Percentiles rank a stretch among this genome's conserved stretches.
phyloP scores from a whole-genome alignment of 2,888 invertebrate genomes.

The Gandaritis pyraliata region DNA sequence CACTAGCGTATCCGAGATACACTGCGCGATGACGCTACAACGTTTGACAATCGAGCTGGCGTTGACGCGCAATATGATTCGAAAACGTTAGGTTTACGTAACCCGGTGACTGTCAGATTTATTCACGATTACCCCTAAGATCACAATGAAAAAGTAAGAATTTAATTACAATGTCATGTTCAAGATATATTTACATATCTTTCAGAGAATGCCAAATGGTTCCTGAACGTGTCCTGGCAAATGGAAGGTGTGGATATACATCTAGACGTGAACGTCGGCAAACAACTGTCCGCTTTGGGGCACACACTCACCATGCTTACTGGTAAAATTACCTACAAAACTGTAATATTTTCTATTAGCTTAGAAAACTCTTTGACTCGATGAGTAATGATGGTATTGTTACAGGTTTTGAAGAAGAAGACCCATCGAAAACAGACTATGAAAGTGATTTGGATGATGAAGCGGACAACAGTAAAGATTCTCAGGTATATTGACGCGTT shows the following conservation, averaged over 20 bases:
- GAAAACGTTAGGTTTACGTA: too few species aligned
- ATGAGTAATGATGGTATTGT: not conserved
- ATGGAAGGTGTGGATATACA: conserved; percentile 99
- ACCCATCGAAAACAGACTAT: conserved; percentile 87
- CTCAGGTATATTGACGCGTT: conserved; percentile 63
- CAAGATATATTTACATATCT: not conserved
- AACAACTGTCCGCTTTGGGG: conserved; percentile 96
- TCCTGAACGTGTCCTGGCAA: conserved; percentile 98
- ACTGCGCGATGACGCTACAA: too few species aligned
- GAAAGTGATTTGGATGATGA: conserved; percentile 92
- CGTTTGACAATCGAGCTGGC: too few species aligned
- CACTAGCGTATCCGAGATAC: too few species aligned
- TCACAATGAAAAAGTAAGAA: too few species aligned
- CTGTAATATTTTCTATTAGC: not conserved
- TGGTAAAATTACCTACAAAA: conserved; percentile 10
- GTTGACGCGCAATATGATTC: too few species aligned
- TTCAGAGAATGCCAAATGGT: conserved; percentile 97
- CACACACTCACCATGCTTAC: conserved; percentile 98
- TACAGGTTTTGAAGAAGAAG: conserved; percentile 90
- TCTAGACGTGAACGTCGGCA: conserved; percentile 97
- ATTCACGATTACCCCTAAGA: too few species aligned
- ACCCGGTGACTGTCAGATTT: too few species aligned
- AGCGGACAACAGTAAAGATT: conserved; percentile 85
- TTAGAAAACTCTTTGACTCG: not conserved
- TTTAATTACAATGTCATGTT: too few species aligned